Conservation (phyloP, 2,888 invertebrate species). For the Drosophila mettleri region DNA sequence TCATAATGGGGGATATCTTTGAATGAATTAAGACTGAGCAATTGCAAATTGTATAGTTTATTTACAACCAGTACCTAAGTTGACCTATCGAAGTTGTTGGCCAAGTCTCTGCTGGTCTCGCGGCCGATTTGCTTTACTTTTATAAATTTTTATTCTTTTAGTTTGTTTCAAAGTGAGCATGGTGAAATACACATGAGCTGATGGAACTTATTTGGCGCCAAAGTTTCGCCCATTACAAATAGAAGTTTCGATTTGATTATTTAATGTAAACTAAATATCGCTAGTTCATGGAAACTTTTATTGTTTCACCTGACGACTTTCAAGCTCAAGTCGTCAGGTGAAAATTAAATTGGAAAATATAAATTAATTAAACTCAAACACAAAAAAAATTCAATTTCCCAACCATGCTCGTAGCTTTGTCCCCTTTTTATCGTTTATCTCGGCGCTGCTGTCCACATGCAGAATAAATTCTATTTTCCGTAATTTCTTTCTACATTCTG, state of each 20-base stretch:
- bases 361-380: conserved; percentile 54
- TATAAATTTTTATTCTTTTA: conserved; percentile 53
- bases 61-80: conserved; percentile 15
- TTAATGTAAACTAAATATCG: conserved; percentile 50
- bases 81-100: conserved; percentile 23
- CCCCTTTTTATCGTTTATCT: conserved; percentile 10
- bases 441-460: conserved; percentile 32
- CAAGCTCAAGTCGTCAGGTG: too few relatives aligned
- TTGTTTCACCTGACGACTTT: conserved; percentile 17
- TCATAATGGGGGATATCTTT: conserved; percentile 17
- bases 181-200: conserved; percentile 31
- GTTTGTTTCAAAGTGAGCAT: conserved; percentile 63
- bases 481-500: conserved; percentile 48
- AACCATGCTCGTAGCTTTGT: conserved; percentile 27
- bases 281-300: conserved; percentile 30
- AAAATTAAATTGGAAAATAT: conserved; percentile 24
- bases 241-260: conserved; percentile 63
- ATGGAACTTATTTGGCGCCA: conserved; percentile 65
- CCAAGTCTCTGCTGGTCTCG: background rate
- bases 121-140: conserved; percentile 47
- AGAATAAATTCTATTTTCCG: conserved; percentile 65
- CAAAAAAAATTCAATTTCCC: conserved; percentile 64
- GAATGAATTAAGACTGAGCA: conserved; percentile 32
- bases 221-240: conserved; percentile 61
- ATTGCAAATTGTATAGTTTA: conserved; percentile 29